Conservation (phyloP, 2,888 invertebrate species). For the Rhimphoctona megacephalus region DNA sequence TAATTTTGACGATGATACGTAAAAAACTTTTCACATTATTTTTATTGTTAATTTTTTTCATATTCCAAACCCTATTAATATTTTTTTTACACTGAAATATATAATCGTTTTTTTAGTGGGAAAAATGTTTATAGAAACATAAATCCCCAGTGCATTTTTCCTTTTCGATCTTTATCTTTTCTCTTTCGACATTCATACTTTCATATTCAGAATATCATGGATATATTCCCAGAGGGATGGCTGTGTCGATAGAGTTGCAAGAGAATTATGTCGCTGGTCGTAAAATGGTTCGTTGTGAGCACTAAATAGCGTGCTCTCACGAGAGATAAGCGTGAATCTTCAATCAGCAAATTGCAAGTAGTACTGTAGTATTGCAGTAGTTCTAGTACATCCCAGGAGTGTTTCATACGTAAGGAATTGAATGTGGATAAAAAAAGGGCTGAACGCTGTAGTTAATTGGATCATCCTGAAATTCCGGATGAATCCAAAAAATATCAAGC, state of each 20-base stretch:
- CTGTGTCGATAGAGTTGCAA: background rate
- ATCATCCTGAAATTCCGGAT: background rate
- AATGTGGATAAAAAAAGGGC: background rate
- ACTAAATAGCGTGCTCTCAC: background rate
- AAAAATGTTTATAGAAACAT: background rate
- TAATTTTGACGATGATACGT: background rate
- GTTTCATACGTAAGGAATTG: background rate
- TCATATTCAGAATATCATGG: background rate
- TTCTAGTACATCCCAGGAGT: background rate
- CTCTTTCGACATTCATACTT: background rate
- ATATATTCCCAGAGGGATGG: background rate
- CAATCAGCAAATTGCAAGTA: background rate
- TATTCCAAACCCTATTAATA: background rate
- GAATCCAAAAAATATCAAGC: slow-evolving; percentile 29
- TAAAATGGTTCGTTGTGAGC: background rate
- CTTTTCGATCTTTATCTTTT: background rate
- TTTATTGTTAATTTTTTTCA: background rate
- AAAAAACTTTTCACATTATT: background rate
- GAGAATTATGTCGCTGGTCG: background rate
- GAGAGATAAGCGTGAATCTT: slow-evolving; percentile 7
- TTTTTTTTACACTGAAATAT: background rate
- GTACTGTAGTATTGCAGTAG: background rate
- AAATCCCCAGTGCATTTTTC: background rate
- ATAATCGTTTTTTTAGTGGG: background rate
- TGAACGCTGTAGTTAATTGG: background rate